Percentiles rank a stretch among this genome's conserved stretches.
These are phyloP conservation scores for Syngnathoides biaculeatus DNA, from an alignment of 2,113 vertebrate species.

Conservation along the genomic window DNA sequence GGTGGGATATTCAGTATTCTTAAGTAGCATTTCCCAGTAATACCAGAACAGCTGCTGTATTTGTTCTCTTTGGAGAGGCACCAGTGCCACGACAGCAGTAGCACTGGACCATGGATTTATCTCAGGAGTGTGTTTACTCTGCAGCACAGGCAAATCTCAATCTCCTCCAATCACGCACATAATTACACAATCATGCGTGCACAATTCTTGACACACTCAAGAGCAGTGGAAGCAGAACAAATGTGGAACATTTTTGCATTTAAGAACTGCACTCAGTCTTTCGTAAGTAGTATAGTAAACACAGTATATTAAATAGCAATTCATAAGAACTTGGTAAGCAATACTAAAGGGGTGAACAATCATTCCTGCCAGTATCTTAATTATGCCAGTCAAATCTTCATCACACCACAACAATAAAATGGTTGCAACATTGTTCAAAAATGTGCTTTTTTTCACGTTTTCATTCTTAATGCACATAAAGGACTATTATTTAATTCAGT, in stretches of 20 bases:
- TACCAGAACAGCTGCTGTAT: conserved; percentile 46
- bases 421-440: background rate
- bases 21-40: conserved; percentile 49
- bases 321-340: background rate
- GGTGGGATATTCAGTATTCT: conserved; percentile 35
- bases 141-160: conserved; percentile 32
- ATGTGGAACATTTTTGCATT: background rate
- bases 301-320: background rate
- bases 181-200: conserved; percentile 23
- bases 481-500: no score
- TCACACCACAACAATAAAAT: background rate
- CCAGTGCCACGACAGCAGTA: conserved; percentile 41
- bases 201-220: conserved; percentile 20
- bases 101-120: conserved; percentile 43
- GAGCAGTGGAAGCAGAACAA: conserved; percentile 1
- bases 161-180: conserved; percentile 27
- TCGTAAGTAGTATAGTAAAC: background rate
- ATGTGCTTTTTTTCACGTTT: background rate
- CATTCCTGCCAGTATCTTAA: background rate
- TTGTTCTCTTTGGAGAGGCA: conserved; percentile 34
- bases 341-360: background rate
- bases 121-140: conserved; percentile 38
- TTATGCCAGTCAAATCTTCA: background rate
- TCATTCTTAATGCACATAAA: no score
- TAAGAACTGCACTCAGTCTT: background rate